These are phyloP conservation scores for Oasisia sp. DNA, from an alignment of 2,888 invertebrate genomes.

Conservation along the genomic window DNA sequence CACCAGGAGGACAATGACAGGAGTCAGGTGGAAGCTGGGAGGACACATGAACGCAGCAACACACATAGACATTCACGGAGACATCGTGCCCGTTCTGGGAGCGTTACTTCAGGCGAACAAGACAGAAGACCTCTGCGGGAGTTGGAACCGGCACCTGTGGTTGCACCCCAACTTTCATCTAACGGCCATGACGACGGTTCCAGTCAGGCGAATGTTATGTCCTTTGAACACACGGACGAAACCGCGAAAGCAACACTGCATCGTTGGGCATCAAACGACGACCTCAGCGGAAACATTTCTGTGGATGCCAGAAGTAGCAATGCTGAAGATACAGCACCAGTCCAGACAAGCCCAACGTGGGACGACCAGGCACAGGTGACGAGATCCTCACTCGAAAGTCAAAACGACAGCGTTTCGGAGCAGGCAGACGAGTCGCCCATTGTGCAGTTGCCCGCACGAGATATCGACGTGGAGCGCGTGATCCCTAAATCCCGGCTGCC, in stretches of 20 bases:
- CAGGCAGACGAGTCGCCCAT: neutral
- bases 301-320: neutral
- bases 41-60: neutral
- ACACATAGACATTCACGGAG: neutral
- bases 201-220: neutral
- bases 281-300: neutral
- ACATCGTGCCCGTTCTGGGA: neutral
- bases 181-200: neutral
- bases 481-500: neutral
- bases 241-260: neutral
- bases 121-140: neutral
- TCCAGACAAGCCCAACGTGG: neutral
- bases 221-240: neutral
- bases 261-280: neutral
- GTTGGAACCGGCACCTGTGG: neutral
- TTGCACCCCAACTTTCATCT: neutral
- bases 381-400: neutral
- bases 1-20: neutral
- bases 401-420: neutral
- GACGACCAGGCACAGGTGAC: neutral
- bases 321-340: neutral
- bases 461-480: neutral
- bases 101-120: neutral
- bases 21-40: neutral
- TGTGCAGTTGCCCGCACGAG: neutral